phyloP scores from a whole-genome alignment of 2,888 invertebrate species.

The Drosophila kambysellisi region DNA sequence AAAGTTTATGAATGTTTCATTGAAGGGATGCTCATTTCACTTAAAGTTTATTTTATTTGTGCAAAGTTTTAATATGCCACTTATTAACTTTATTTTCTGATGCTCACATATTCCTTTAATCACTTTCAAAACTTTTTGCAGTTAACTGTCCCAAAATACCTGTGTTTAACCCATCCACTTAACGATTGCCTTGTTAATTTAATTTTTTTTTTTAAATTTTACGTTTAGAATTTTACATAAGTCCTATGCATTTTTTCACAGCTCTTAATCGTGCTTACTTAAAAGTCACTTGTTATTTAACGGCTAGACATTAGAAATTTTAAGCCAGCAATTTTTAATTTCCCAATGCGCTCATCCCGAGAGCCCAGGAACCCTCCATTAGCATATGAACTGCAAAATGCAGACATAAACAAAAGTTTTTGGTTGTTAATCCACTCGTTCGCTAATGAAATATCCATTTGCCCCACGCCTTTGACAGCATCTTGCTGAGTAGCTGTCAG shows the following conservation, averaged over 20 bases:
- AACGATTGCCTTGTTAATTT: constrained; percentile 9
- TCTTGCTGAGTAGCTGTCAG: constrained; percentile 28
- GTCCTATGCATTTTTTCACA: background rate
- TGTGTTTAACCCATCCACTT: background rate
- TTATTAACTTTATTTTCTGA: background rate
- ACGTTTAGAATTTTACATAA: background rate
- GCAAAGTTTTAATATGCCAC: no score
- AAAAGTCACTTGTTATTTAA: constrained; percentile 32
- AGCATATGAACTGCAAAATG: constrained; percentile 57
- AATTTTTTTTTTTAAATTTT: background rate
- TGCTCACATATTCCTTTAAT: background rate
- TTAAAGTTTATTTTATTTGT: background rate
- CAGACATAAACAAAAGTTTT: constrained; percentile 71
- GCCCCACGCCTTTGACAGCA: constrained; percentile 36
- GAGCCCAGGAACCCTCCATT: constrained; percentile 43
- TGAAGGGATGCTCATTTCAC: background rate
- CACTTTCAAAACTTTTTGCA: background rate
- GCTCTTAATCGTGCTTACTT: background rate
- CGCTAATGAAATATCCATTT: constrained; percentile 71
- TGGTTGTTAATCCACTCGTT: constrained; percentile 68
- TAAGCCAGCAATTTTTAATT: constrained; percentile 58
- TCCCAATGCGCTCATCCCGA: constrained; percentile 66
- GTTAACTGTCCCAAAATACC: background rate
- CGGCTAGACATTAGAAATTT: constrained; percentile 35
- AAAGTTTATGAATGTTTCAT: background rate